Evolutionary conservation across 2,797 vertebrate genomes (phyloP), one percentile per base, ranked within the genome.

Genomic region (Xiphorhynchus erythropygius): DNA sequence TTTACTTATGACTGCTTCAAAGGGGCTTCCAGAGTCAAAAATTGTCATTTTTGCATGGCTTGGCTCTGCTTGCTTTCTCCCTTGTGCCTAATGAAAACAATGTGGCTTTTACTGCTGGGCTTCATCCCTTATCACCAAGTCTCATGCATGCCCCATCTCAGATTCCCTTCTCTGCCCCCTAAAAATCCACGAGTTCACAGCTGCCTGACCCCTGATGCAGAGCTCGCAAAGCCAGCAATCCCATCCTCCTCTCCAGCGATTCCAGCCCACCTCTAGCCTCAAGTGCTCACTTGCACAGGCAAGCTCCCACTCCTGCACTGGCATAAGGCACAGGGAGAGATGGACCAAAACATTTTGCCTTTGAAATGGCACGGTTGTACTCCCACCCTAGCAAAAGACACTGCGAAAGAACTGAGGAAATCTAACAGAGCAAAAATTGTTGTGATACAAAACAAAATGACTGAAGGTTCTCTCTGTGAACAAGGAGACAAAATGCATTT

Each of bases 131-230:
- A 23, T 47, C 39, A 28, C n/a, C 32, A 63, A 42, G 21, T 63
- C 23, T 57, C 5, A 1, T 0, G 0, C 21, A 5, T 50, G 35
- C 11, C 70, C 52, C 39, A 24, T 35, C 52, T 62, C 47, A 49
- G 49, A 47, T 70, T 23, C 50, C 39, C 9, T 84, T 71, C n/a
- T 7, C 18, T 47, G 22, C 27, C 13, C 62, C 30, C 53, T 67
- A 59, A 67, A 87, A 49, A 23, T 33, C 32, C 12, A 4, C 7
- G 8, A 73, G 17, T 47, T 59, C 35, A 32, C 18, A n/a, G 28
- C 30, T 73, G 30, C 59, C 64, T 52, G 32, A n/a, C 19, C 18
- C 42, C 10, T 35, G 30, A 49, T 10, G 13, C 0, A 24, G 49
- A 37, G 8, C 46, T 46, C 42, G 41, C 35, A 68, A 2, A 0